Evolutionary conservation across 2,888 invertebrate species (phyloP), one percentile per base, ranked within the genome.

Genomic region (Drosophila ustulata): DNA sequence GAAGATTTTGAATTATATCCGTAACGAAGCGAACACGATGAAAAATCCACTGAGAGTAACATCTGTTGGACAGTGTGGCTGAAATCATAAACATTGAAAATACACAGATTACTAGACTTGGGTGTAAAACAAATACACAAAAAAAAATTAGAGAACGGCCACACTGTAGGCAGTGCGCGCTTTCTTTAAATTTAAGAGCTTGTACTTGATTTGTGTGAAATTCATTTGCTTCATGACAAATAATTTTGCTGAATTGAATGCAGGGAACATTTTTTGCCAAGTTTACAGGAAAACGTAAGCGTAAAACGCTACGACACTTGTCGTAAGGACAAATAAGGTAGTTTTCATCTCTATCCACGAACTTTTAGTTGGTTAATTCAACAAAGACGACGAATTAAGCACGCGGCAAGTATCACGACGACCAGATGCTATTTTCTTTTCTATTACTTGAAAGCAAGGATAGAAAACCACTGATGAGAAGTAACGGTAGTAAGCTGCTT

Each of bases 21-120:
- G 81, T 67, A 56, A 28, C 63, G 72, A 77, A 65, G 39, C 63
- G 73, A 57, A 73, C 78, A 62, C 72, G 69, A 65, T 66, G 73
- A 80, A 65, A 73, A 73, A 65, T 77, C 51, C 62, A 80, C 80
- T 70, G 62, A 77, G 72, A 78, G 78, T 75, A 68, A 78, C 78
- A 75, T 78, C 58, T 78, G 75, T 65, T 77, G 47, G 26, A 0
- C 43, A 41, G 51, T 61, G 63, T 66, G 67, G 3, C 64, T 61
- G 13, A 23, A 52, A n/a, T n/a, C 34, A 55, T 5, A 3, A 18
- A 61, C 18, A 9, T 26, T 6, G 18, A 18, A 23, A 30, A 13
- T 50, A 50, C 41, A 13, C 49, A 6, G 3, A 52, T 11, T 58
- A 23, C 47, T 28, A 37, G 11, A 37, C 37, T n/a, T 23, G n/a